Percentiles rank a stretch among this genome's conserved stretches.
Conservation (phyloP, 2,797 vertebrate genomes). For the Chelmon rostratus region DNA sequence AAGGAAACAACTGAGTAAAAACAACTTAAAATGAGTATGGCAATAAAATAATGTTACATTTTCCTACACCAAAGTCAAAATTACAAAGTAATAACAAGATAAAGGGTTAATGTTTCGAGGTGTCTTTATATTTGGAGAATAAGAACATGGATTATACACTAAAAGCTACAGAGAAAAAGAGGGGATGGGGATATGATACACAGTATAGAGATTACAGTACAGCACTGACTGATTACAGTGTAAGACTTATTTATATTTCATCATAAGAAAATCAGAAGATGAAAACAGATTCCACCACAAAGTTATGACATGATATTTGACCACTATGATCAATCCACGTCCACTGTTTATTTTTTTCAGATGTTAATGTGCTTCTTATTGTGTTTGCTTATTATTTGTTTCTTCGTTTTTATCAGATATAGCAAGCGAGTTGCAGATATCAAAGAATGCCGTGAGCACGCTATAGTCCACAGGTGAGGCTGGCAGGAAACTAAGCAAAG, state of each 20-base stretch:
- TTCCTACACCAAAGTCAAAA: not conserved
- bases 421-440: constrained; percentile 91
- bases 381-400: not conserved
- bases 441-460: constrained; percentile 92
- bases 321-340: not conserved
- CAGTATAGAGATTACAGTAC: not conserved
- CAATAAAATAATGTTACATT: not conserved
- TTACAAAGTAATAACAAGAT: not conserved
- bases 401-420: constrained; percentile 82
- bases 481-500: not conserved
- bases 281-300: not conserved
- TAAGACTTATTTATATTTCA: not conserved
- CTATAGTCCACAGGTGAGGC: constrained; percentile 86
- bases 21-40: not conserved
- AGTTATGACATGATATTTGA: not conserved
- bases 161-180: not conserved
- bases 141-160: not conserved
- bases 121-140: not conserved
- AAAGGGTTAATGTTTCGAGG: not conserved
- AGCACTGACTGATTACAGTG: not conserved
- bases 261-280: not conserved
- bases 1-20: too few relatives aligned
- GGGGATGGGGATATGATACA: not conserved
- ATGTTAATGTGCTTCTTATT: not conserved
- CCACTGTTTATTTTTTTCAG: not conserved